Evolutionary conservation across 1,140 invertebrate species (phyloP), one percentile per base, ranked within the genome.

Genomic region (Ptiloglossa arizonensis): DNA sequence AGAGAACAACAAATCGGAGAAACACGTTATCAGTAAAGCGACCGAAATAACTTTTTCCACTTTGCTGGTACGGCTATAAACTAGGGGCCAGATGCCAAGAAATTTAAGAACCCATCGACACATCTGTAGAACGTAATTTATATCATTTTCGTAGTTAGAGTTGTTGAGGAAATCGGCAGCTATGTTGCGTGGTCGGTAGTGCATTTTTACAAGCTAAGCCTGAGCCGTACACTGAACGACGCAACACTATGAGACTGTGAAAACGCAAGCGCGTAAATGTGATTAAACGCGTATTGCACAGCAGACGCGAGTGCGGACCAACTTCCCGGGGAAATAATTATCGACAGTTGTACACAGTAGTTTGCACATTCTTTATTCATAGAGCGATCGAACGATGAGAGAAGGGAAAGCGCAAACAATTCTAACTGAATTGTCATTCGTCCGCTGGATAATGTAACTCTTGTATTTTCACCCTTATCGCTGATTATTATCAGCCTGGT

Each of bases 61-160:
- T 15, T 0, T 44, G 9, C 59, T 80, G 4, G 32, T 17, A 17
- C 48, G 19, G 1, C 35, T 38, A 22, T 70, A 64, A 6, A 79
- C 46, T 46, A 52, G 6, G 1, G 81, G 68, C 87, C 86, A 87
- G 19, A 87, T 80, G 3, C 87, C 87, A 24, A 86, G 80, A 8
- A 79, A 73, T 50, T 63, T 76, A 24, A 87, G 59, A 17, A 86
- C 24, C 71, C 63, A 85, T 48, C 82, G 84, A 50, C 71, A 82
- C 27, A 83, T 38, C 15, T 77, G 32, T 17, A 76, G 73, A 22
- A 66, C 59, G n/a, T 85, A 85, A 22, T 74, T 52, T 22, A 76
- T 63, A 38, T 83, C 71, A 15, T 38, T 41, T 48, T 71, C 69
- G 1, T 66, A 66, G 27, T 27, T 22, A 56, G 54, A 24, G 24